A percentile compares a stretch with the other conserved stretches of the same genome.
These are phyloP conservation scores for Drosophila gunungcola DNA, from an alignment of 1,140 invertebrate genomes.

Conservation along the genomic window DNA sequence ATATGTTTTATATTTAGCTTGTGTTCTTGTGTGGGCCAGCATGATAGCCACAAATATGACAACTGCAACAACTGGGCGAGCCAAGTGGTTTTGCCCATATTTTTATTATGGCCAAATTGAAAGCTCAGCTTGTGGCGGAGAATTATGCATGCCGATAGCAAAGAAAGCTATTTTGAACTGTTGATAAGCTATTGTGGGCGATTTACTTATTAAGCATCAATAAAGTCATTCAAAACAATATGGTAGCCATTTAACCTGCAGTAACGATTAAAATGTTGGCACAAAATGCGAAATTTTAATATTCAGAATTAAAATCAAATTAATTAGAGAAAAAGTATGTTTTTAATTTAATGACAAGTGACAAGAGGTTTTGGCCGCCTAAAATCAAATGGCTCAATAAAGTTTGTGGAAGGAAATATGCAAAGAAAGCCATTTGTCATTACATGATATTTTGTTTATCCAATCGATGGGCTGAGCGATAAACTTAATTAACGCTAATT, in stretches of 20 bases:
- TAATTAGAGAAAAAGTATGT: no score
- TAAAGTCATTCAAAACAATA: slow-evolving; percentile 8
- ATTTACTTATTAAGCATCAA: slow-evolving; percentile 42
- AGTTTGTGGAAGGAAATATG: slow-evolving; percentile 25
- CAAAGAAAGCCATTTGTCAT: slow-evolving; percentile 36
- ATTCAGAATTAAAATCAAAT: no score
- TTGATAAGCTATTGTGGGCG: slow-evolving; percentile 5
- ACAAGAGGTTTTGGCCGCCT: slow-evolving; percentile 49
- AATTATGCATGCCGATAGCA: slow-evolving; percentile 44
- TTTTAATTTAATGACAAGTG: slow-evolving; percentile 6
- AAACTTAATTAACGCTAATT: slow-evolving; percentile 46
- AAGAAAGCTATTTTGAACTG: slow-evolving; percentile 12
- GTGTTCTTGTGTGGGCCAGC: slow-evolving; percentile 35
- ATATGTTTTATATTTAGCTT: slow-evolving; percentile 12
- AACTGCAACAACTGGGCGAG: slow-evolving; percentile 60
- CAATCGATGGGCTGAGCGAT: slow-evolving; percentile 16
- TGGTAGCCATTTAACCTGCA: no score
- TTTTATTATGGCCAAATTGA: slow-evolving; percentile 73
- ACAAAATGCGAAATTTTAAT: no score
- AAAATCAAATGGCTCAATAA: slow-evolving; percentile 71
- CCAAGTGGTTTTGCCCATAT: slow-evolving; percentile 55
- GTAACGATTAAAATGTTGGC: no score
- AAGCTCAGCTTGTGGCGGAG: slow-evolving; percentile 45
- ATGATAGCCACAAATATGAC: slow-evolving; percentile 73
- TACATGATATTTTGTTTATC: slow-evolving; percentile 32